These are phyloP conservation scores for Protobothrops flavoviridis DNA, from an alignment of 2,113 vertebrate species.

Conservation along the genomic window DNA sequence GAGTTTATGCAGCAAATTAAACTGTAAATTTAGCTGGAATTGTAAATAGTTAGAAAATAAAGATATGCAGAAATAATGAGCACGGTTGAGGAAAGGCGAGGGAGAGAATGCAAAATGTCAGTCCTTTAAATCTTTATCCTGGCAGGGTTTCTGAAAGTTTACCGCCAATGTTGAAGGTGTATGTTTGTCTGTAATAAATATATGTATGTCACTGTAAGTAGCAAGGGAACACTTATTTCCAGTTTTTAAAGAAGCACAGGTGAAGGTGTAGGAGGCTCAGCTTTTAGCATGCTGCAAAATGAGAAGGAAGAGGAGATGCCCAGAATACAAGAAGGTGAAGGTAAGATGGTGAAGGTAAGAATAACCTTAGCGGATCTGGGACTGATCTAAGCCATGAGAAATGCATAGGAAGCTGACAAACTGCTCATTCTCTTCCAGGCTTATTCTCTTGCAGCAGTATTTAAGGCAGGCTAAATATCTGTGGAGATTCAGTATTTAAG, in stretches of 20 bases:
- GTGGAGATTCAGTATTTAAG: not conserved
- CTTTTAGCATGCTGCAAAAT: slow-evolving; percentile 1
- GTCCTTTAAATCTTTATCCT: slow-evolving; percentile 74
- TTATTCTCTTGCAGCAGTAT: not conserved
- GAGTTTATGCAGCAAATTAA: slow-evolving; percentile 88
- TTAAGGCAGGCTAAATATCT: not conserved
- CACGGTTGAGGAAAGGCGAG: slow-evolving; percentile 55
- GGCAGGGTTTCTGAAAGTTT: slow-evolving; percentile 63
- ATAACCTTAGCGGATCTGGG: not conserved
- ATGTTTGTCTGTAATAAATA: slow-evolving; percentile 15
- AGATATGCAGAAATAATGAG: slow-evolving; percentile 80
- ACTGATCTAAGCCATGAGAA: not conserved
- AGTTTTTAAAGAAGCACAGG: slow-evolving; percentile 49
- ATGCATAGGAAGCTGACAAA: not conserved
- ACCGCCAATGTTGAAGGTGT: slow-evolving; percentile 46
- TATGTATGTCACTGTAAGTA: slow-evolving; percentile 45
- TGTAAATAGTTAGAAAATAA: slow-evolving; percentile 88
- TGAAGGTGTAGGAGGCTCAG: not conserved
- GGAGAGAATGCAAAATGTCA: slow-evolving; percentile 74
- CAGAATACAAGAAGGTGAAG: not conserved
- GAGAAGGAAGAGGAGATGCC: not conserved
- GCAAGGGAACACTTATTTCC: slow-evolving; percentile 47
- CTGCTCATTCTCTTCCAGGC: not conserved
- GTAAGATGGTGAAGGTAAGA: not conserved
- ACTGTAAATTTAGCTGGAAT: slow-evolving; percentile 81